Evolutionary conservation across 2,797 vertebrate species (phyloP), one percentile per base, ranked within the genome.

Genomic region (Ctenosaura bakeri): DNA sequence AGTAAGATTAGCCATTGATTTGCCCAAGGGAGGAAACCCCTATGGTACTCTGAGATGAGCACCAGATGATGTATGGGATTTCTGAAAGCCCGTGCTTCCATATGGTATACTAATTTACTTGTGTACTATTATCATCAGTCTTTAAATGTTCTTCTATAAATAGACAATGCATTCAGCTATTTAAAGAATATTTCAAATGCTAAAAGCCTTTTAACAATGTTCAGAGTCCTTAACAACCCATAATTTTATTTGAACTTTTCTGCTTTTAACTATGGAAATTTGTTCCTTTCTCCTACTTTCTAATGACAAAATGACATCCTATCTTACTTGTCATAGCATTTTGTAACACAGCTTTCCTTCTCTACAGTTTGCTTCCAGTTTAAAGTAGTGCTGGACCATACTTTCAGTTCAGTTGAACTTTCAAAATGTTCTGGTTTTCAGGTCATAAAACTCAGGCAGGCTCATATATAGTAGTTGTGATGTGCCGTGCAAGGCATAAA

Each of bases 221-320:
- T 91, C 62, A 81, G 59, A 82, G 82, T 1, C 32, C 35, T 77
- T 83, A 83, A 32, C 24, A 88, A 7, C 13, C 29, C 79, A 32
- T 76, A 76, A 87, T 90, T 92, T 85, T 56, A 64, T 22, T 52
- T 71, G 83, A 76, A n/a, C 54, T 26, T 76, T 38, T 89, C 13
- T 69, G 13, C 32, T 90, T 91, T 88, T 42, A 81, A 9, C 35
- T 76, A 7, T 20, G 77, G 24, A 81, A 80, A 42, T 62, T 5
- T 73, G 7, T 64, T 85, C 24, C n/a, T 2, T 24, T 82, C 29
- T 13, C 79, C 80, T 13, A 42, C 35, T 83, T 35, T 18, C 8
- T 81, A 89, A 24, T 88, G 20, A 86, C 88, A 46, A 62, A 26
- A 90, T 69, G 6, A 80, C 16, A 83, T 46, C 69, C 24, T 64